Conservation (phyloP, 2,113 vertebrate species). For the Semicossyphus pulcher region DNA sequence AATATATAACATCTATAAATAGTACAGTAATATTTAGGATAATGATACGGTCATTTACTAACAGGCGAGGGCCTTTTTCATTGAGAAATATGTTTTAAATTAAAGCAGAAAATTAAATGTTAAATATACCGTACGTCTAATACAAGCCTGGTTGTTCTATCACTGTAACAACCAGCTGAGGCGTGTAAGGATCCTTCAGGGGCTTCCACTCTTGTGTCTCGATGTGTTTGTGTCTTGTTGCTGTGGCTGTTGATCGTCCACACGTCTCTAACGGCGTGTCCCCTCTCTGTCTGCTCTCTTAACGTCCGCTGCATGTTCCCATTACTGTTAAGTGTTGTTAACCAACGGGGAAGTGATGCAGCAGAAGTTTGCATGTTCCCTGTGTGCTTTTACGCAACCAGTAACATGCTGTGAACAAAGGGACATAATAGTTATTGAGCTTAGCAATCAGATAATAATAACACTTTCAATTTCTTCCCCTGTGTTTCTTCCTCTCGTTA, state of each 20-base stretch:
- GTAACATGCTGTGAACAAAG: background rate
- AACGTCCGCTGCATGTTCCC: slow-evolving; percentile 51
- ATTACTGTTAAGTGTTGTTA: slow-evolving; percentile 6
- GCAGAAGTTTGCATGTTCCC: slow-evolving; percentile 40
- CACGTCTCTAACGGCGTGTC: background rate
- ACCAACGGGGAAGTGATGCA: slow-evolving; percentile 50
- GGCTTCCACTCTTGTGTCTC: slow-evolving; percentile 15
- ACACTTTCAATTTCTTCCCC: background rate
- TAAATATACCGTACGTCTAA: background rate
- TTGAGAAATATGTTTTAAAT: too few relatives aligned
- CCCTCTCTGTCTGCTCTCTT: slow-evolving; percentile 1
- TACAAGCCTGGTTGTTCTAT: background rate
- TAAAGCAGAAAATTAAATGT: too few relatives aligned
- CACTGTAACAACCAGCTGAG: background rate
- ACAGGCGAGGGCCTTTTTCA: too few relatives aligned
- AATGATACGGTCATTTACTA: too few relatives aligned
- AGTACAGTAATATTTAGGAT: too few relatives aligned
- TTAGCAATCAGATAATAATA: background rate
- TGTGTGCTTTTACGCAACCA: slow-evolving; percentile 17
- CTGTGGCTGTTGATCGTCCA: slow-evolving; percentile 11
- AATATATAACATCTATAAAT: too few relatives aligned
- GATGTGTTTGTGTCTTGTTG: slow-evolving; percentile 26
- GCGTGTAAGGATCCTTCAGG: slow-evolving; percentile 3
- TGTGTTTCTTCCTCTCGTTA: slow-evolving; percentile 9
- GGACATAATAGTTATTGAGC: background rate